Evolutionary conservation across 2,888 invertebrate species (phyloP).

Genomic region (Plebejus argus): DNA sequence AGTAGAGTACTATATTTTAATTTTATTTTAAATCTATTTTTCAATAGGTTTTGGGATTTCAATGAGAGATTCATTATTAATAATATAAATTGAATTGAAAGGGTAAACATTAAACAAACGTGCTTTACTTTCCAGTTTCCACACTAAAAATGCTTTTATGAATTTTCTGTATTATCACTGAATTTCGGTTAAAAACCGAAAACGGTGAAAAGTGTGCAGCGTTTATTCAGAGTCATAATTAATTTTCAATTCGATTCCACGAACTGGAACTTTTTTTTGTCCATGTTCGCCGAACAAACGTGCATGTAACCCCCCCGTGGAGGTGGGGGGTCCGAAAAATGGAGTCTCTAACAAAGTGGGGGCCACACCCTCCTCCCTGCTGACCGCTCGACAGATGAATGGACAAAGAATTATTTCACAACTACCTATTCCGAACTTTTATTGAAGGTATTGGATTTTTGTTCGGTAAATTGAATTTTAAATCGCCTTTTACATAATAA

Average conservation of each 20-base stretch:
- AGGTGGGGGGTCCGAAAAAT: conserved; percentile 54
- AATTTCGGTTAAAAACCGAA: background rate
- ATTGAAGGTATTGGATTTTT: conserved; percentile 14
- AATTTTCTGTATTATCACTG: background rate
- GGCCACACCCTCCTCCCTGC: conserved; percentile 46
- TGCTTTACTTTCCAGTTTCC: background rate
- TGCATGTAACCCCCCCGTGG: conserved; percentile 50
- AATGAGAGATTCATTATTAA: background rate
- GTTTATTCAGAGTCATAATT: conserved; percentile 63
- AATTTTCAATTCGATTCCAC: conserved; percentile 70
- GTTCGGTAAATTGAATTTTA: conserved; percentile 17
- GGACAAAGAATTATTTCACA: conserved; percentile 71
- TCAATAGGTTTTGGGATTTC: background rate
- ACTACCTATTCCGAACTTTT: conserved; percentile 28
- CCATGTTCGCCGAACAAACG: conserved; percentile 67
- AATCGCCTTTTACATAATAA: conserved; percentile 19
- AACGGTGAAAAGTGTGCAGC: background rate
- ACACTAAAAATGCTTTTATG: background rate
- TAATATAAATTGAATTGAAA: background rate
- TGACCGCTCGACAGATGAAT: conserved; percentile 65
- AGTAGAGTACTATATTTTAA: background rate
- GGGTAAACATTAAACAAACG: background rate
- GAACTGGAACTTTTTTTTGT: conserved; percentile 60
- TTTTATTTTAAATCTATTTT: background rate
- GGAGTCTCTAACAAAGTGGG: conserved; percentile 57